Percentiles rank a stretch among this genome's conserved stretches.
phyloP scores from a whole-genome alignment of 2,888 invertebrate genomes.

The Tenthredo mesomela region DNA sequence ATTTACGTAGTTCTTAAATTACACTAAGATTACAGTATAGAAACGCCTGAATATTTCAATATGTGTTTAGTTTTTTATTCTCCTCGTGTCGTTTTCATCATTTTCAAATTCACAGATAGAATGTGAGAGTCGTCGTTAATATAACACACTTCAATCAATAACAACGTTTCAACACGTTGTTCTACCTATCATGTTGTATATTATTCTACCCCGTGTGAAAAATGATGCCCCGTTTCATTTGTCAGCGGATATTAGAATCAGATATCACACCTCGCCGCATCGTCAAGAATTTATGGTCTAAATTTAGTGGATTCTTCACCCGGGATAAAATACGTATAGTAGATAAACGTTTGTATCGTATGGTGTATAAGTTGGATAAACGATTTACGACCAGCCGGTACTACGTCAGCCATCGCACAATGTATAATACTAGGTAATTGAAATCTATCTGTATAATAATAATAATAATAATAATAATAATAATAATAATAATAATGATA shows the following conservation, averaged over 20 bases:
- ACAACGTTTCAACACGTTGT: not conserved
- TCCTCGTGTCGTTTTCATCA: constrained; percentile 35
- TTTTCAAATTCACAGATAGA: constrained; percentile 54
- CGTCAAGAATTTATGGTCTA: not conserved
- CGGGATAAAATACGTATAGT: not conserved
- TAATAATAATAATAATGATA: not conserved
- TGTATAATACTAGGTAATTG: constrained; percentile 17
- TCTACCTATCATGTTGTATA: not conserved
- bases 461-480: not conserved
- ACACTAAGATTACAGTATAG: constrained; percentile 60
- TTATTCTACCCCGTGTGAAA: not conserved
- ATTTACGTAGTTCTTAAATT: not conserved
- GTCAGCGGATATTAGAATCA: not conserved
- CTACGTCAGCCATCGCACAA: not conserved
- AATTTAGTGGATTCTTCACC: not conserved
- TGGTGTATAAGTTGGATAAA: not conserved
- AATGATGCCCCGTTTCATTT: not conserved
- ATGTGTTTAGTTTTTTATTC: not conserved
- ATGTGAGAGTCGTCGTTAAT: constrained; percentile 44
- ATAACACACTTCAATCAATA: not conserved
- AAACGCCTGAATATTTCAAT: constrained; percentile 60
- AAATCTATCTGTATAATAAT: not conserved
- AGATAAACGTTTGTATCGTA: not conserved
- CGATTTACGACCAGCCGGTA: not conserved
- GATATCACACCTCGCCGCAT: not conserved